Conservation (phyloP, 2,113 vertebrate species). For the Myrmecobius fasciatus region DNA sequence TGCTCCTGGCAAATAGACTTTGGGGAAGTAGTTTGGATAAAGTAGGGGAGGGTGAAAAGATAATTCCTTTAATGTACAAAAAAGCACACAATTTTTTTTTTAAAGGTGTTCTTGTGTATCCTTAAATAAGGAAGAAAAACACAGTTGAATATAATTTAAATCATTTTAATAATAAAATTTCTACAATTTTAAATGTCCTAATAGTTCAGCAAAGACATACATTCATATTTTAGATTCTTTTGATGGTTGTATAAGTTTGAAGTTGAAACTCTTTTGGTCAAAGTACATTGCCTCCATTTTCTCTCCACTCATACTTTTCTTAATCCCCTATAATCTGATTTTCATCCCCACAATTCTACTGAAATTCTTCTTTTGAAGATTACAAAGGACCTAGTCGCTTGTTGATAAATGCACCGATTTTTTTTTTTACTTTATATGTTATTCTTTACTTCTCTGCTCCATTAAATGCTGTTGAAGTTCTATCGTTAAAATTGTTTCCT, state of each 20-base stretch:
- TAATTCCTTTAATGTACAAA: neutral
- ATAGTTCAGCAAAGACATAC: neutral
- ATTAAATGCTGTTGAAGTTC: neutral
- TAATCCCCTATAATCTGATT: neutral
- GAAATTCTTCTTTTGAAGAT: neutral
- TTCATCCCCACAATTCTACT: neutral
- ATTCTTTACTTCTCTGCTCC: neutral
- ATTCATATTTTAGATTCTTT: neutral
- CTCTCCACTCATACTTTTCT: neutral
- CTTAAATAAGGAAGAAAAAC: neutral
- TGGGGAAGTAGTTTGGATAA: neutral
- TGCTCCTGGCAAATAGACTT: neutral
- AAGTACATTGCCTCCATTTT: neutral
- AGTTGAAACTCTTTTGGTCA: neutral
- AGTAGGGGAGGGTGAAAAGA: neutral
- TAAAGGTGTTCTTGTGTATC: neutral
- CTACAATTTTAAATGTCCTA: neutral
- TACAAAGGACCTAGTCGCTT: neutral
- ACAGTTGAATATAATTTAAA: neutral
- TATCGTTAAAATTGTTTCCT: neutral
- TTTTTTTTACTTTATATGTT: neutral
- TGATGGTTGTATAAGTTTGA: neutral
- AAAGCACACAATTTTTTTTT: neutral
- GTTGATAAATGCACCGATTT: neutral
- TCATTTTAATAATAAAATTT: neutral